Evolutionary conservation across 2,113 vertebrate species (phyloP), one percentile per base, ranked within the genome.

Genomic region (Phalacrocorax brasilianus): DNA sequence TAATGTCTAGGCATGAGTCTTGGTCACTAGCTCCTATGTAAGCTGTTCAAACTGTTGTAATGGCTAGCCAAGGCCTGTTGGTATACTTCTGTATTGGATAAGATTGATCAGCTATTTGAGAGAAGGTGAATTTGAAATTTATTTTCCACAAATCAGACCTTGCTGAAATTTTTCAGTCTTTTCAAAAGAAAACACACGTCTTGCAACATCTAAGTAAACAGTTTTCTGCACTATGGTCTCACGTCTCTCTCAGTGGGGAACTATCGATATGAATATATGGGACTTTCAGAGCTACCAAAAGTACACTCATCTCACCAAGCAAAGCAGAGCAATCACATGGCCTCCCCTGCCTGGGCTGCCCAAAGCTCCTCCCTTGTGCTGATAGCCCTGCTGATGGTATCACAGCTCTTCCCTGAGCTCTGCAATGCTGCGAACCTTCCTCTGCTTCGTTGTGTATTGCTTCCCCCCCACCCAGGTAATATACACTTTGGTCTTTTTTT

Each of bases 271-370:
- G 28, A 18, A 5, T 24, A 2, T 4, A 9, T 55, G 45, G 8
- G 35, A 65, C 44, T 80, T 80, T 10, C 59, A 71, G 8, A 22
- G 6, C 27, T 87, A 27, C 38, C n/a, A 21, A 27, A 24, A 45
- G 8, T 8, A 12, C 15, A 33, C 47, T 7, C 21, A 26, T 14
- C 47, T 72, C 71, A 50, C 44, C 30, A 70, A 30, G 15, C 18
- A 61, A 35, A 80, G 38, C 2, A 9, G 21, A 61, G 16, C 10
- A 28, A 2, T 5, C 40, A 12, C 21, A 18, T 0, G 1, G 44
- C 45, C 61, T 67, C 32, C 44, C 3, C 26, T 74, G 20, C 2
- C 9, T 12, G 16, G 0, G 0, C 3, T 68, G 27, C 35, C 35
- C 47, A 35, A 24, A 67, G 22, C 5, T 75, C 20, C 26, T 52